Evolutionary conservation across 2,888 invertebrate species (phyloP).

Genomic region (Macrostomum cliftonense): DNA sequence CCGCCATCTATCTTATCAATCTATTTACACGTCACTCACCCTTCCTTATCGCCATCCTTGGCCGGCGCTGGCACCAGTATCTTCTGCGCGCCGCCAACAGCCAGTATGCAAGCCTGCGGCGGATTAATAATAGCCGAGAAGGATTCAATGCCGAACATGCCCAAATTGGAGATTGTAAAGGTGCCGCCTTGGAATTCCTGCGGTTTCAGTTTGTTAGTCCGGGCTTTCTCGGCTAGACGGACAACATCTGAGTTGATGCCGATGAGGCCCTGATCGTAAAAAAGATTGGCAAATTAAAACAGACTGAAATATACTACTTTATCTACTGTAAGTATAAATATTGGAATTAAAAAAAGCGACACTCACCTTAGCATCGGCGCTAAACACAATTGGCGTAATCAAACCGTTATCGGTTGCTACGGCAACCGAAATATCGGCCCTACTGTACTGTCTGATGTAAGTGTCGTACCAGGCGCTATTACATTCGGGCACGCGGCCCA

Average conservation of each 20-base stretch:
- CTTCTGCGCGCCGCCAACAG: constrained; percentile 62
- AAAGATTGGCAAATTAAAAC: neutral
- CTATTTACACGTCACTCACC: constrained; percentile 44
- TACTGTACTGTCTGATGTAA: constrained; percentile 70
- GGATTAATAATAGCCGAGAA: constrained; percentile 88
- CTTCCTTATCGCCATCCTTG: constrained; percentile 50
- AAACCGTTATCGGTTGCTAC: constrained; percentile 83
- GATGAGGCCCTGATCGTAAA: constrained; percentile 5
- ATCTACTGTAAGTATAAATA: too few relatives aligned
- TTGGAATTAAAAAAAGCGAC: neutral
- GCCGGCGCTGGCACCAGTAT: constrained; percentile 47
- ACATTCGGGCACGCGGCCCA: constrained; percentile 68
- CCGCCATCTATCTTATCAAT: neutral
- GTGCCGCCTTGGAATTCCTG: constrained; percentile 91
- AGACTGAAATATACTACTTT: too few relatives aligned
- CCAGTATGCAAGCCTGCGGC: constrained; percentile 73
- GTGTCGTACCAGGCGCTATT: constrained; percentile 88
- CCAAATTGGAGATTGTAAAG: constrained; percentile 77
- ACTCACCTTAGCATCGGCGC: constrained; percentile 58
- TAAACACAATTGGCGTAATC: constrained; percentile 84
- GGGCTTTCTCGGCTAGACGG: constrained; percentile 60
- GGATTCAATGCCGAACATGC: constrained; percentile 72
- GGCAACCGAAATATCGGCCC: constrained; percentile 86
- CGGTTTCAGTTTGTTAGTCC: constrained; percentile 68
- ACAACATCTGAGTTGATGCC: constrained; percentile 6